phyloP scores from a whole-genome alignment of 2,888 invertebrate species.

The Maniola hyperantus region DNA sequence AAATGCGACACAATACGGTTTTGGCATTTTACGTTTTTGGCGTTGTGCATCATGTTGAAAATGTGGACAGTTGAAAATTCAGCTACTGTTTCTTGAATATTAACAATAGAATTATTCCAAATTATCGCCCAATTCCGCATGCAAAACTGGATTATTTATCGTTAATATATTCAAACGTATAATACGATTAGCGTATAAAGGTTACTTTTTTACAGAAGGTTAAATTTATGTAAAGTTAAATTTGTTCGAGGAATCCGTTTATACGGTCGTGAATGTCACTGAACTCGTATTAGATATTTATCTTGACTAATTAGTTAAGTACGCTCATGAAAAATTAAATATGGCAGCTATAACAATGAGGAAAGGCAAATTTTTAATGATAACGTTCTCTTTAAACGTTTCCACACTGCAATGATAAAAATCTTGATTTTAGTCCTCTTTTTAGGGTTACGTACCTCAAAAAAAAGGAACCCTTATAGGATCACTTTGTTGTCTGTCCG shows the following conservation, averaged over 20 bases:
- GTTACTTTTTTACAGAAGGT: background rate
- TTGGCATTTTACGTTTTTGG: too few relatives aligned
- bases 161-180: background rate
- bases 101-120: background rate
- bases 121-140: background rate
- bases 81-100: background rate
- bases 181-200: background rate
- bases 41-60: too few relatives aligned
- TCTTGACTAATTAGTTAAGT: background rate
- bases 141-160: conserved; percentile 4
- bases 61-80: background rate
- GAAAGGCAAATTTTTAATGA: too few relatives aligned
- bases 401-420: background rate
- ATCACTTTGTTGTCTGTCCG: too few relatives aligned
- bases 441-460: too few relatives aligned
- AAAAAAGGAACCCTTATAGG: too few relatives aligned
- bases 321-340: background rate
- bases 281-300: background rate
- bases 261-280: too few relatives aligned
- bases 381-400: background rate
- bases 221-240: background rate
- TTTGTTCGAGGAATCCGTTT: too few relatives aligned
- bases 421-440: background rate
- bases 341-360: background rate
- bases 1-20: too few relatives aligned